Percentiles rank a stretch among this genome's conserved stretches.
These are phyloP conservation scores for Chymomyza procnemis DNA, from an alignment of 2,888 invertebrate species.

Conservation along the genomic window DNA sequence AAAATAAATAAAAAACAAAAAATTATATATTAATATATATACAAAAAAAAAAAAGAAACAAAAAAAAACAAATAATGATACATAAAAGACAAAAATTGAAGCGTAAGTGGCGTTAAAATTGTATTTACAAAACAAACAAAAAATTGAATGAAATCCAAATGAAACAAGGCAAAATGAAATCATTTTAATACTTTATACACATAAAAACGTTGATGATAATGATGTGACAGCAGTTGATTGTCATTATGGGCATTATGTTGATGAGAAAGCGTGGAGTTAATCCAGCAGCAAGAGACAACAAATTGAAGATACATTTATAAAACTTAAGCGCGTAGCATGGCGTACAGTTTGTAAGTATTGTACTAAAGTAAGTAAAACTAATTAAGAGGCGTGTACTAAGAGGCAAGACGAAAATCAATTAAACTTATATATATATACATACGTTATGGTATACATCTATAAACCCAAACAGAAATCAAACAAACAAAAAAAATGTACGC, in stretches of 20 bases:
- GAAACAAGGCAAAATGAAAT: conserved; percentile 52
- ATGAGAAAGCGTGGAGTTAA: conserved; percentile 3
- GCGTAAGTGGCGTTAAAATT: conserved; percentile 58
- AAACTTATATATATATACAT: conserved; percentile 33
- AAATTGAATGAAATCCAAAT: conserved; percentile 31
- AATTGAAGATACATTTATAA: conserved; percentile 57
- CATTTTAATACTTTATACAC: conserved; percentile 75
- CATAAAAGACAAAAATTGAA: conserved; percentile 37
- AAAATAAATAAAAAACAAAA: conserved; percentile 42
- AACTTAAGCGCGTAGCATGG: conserved; percentile 38
- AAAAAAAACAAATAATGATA: conserved; percentile 40
- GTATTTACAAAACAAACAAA: conserved; percentile 70
- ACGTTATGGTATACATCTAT: conserved; percentile 19
- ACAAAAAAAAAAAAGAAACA: conserved; percentile 66
- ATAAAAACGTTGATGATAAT: conserved; percentile 53
- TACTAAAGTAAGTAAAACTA: conserved; percentile 54
- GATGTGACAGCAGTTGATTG: conserved; percentile 2
- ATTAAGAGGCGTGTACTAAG: conserved; percentile 43
- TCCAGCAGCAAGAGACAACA: conserved; percentile 11
- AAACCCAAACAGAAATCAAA: conserved; percentile 13
- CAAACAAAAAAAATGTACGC: conserved; percentile 36
- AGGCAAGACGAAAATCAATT: conserved; percentile 55
- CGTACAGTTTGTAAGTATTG: conserved; percentile 69
- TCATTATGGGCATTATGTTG: conserved; percentile 15
- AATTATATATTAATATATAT: conserved; percentile 66